A percentile compares a stretch with the other conserved stretches of the same genome.
Conservation (phyloP, 2,797 vertebrate species). For the Mustela erminea region DNA sequence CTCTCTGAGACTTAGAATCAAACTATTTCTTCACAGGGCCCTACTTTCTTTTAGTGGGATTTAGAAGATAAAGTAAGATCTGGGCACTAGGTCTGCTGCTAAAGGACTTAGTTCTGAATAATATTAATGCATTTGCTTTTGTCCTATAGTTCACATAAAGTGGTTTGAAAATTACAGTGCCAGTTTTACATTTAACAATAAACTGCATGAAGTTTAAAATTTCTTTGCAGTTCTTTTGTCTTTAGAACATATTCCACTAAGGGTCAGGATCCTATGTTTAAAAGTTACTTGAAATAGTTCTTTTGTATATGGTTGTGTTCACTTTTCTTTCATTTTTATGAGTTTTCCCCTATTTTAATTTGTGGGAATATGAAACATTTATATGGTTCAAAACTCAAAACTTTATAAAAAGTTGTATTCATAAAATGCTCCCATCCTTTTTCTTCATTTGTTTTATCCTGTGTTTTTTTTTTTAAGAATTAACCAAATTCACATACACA, state of each 20-base stretch:
- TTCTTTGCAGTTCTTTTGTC: conserved; percentile 18
- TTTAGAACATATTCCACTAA: conserved; percentile 18
- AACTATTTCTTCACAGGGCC: neutral
- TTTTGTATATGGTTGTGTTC: conserved; percentile 17
- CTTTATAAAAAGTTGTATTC: neutral
- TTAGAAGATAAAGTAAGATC: conserved; percentile 41
- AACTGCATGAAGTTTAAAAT: conserved; percentile 36
- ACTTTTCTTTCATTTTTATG: neutral
- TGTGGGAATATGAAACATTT: neutral
- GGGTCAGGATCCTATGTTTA: neutral
- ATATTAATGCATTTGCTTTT: conserved; percentile 3
- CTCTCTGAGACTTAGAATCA: neutral
- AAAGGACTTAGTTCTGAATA: conserved; percentile 59
- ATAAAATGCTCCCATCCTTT: neutral
- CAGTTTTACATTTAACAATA: neutral
- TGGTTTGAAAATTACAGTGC: neutral
- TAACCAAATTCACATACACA: neutral
- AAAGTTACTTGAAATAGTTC: conserved; percentile 9
- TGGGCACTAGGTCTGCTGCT: neutral
- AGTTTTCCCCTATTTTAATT: neutral
- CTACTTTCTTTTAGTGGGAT: neutral
- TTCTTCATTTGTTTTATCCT: conserved; percentile 17
- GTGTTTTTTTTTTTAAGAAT: neutral
- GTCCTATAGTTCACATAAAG: neutral
- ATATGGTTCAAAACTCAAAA: conserved; percentile 19